Percentiles rank a stretch among this genome's conserved stretches.
These are phyloP conservation scores for Tuta absoluta DNA, from an alignment of 2,888 invertebrate genomes.

Conservation along the genomic window DNA sequence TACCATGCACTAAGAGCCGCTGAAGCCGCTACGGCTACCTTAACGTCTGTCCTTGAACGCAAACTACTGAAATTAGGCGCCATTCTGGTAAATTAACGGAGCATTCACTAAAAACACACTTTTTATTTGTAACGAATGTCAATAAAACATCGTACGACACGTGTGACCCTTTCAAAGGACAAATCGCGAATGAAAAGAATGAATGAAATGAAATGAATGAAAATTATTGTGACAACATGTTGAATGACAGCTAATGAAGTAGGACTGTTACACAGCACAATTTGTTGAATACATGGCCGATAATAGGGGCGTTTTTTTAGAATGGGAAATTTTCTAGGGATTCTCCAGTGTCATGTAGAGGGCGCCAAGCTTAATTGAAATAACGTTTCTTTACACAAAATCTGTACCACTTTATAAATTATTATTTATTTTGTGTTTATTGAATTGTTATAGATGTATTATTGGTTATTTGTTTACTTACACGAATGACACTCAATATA, in stretches of 20 bases:
- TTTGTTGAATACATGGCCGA: not conserved
- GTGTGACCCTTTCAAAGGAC: conserved; percentile 10
- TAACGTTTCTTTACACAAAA: too few species aligned
- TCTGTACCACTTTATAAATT: too few species aligned
- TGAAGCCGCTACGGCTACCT: conserved; percentile 84
- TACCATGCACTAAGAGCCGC: conserved; percentile 82
- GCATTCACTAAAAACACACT: conserved; percentile 36
- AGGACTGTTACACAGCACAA: not conserved
- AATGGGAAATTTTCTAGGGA: too few species aligned
- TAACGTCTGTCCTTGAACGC: conserved; percentile 84
- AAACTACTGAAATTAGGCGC: conserved; percentile 90
- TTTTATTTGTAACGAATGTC: conserved; percentile 17
- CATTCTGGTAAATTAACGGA: conserved; percentile 68
- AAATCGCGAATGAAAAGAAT: conserved; percentile 21
- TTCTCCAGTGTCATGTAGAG: too few species aligned
- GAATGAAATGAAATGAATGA: conserved; percentile 12
- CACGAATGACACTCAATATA: too few species aligned
- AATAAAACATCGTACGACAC: conserved; percentile 25
- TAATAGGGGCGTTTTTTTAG: too few species aligned
- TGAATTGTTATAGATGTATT: too few species aligned
- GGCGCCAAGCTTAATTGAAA: too few species aligned
- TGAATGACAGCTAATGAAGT: not conserved
- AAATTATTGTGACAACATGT: not conserved
- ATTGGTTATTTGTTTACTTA: too few species aligned
- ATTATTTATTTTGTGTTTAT: too few species aligned